A percentile compares a stretch with the other conserved stretches of the same genome.
Conservation (phyloP, 2,888 invertebrate species). For the Epinotia ramella region DNA sequence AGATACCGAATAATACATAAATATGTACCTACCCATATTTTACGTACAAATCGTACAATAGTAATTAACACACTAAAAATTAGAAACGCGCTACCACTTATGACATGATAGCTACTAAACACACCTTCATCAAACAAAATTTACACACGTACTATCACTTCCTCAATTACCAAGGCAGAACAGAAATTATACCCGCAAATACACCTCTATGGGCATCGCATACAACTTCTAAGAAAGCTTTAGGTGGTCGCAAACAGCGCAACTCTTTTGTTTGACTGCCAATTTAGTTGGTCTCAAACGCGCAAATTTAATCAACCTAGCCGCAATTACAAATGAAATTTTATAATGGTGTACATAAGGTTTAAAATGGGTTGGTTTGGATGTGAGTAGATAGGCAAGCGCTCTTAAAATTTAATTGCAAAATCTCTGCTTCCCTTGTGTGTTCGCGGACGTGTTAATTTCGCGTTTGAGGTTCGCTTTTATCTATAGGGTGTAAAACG, state of each 20-base stretch:
- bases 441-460: slow-evolving; percentile 79
- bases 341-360: slow-evolving; percentile 37
- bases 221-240: slow-evolving; percentile 64
- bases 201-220: slow-evolving; percentile 53
- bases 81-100: slow-evolving; percentile 31
- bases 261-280: slow-evolving; percentile 70
- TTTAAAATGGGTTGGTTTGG: neutral
- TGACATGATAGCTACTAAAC: slow-evolving; percentile 27
- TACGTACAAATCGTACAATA: neutral
- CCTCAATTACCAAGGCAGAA: slow-evolving; percentile 66
- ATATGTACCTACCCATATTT: neutral
- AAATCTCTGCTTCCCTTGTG: slow-evolving; percentile 67
- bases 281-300: slow-evolving; percentile 69
- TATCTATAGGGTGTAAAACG: slow-evolving; percentile 74
- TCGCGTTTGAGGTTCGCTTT: slow-evolving; percentile 65
- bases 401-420: slow-evolving; percentile 75
- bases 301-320: slow-evolving; percentile 52
- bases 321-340: slow-evolving; percentile 44
- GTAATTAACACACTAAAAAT: slow-evolving; percentile 25
- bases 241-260: slow-evolving; percentile 82
- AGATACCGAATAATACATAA: too few relatives aligned
- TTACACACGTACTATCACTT: slow-evolving; percentile 55
- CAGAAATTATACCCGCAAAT: slow-evolving; percentile 59
- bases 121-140: slow-evolving; percentile 33
- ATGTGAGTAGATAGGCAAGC: slow-evolving; percentile 41